These are phyloP conservation scores for Rhadinocentrus ornatus DNA, from an alignment of 2,797 vertebrate genomes.

Conservation along the genomic window DNA sequence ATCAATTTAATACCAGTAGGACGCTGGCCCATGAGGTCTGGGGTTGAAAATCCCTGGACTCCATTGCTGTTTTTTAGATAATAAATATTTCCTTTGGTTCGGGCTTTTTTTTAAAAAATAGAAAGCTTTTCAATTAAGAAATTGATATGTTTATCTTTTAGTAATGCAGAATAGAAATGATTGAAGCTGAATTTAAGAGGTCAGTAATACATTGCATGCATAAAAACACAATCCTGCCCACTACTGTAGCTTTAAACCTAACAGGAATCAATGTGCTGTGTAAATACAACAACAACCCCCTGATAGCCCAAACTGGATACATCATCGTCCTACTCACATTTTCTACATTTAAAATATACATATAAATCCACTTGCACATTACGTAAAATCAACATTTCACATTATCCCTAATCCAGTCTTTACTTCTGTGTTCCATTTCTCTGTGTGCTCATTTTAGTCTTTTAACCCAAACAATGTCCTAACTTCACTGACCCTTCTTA, in stretches of 20 bases:
- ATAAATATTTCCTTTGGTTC: neutral
- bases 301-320: neutral
- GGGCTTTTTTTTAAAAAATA: no score
- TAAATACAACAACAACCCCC: neutral
- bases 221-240: neutral
- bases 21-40: no score
- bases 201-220: neutral
- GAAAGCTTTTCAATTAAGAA: no score
- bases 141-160: neutral
- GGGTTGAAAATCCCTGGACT: no score
- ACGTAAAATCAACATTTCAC: constrained; percentile 13
- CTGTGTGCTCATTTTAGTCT: neutral
- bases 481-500: neutral
- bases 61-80: no score
- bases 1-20: no score
- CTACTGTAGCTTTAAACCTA: neutral
- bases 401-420: constrained; percentile 44
- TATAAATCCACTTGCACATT: constrained; percentile 10
- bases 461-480: neutral
- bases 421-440: neutral
- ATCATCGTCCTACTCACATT: neutral
- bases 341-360: no score
- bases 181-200: neutral
- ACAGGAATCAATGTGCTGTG: neutral
- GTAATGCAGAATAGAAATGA: neutral